Base-by-base conservation (phyloP, 1,140 invertebrate genomes). In the Chelonus insularis region DNA sequence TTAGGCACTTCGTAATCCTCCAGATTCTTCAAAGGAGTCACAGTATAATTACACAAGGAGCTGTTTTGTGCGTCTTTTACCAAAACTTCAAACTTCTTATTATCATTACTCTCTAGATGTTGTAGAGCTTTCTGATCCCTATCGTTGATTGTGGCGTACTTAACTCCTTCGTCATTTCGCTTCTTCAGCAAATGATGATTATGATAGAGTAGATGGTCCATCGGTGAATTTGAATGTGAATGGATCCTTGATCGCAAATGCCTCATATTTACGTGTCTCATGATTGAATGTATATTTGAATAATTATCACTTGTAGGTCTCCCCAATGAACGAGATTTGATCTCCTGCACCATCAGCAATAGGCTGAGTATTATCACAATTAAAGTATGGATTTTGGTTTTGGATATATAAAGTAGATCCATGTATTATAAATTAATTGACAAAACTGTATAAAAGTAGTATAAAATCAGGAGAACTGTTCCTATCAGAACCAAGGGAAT, bases 31-130 rank as follows among this genome's bases (percentile, higher is more conserved):
- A 60, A 12, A 8, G 23, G 25, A 18, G 11, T 32, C 1, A 54
- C 58, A 21, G 32, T 60, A 16, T 54, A 60, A 54, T 51, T 43
- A 36, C 58, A 60, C 1, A 32, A 8, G 3, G 58, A 39, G 11
- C 25, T 45, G 32, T 52, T 54, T 32, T 60, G 21, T 7, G 37
- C 48, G 9, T 60, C 37, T 25, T 29, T 43, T 0, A 59, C 47
- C 4, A 41, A 11, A n/a, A 36, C 32, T 11, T 41, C 36, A 16
- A 48, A 47, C 11, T 36, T 36, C 29, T 50, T 16, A 9, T 58
- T 14, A n/a, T 41, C 32, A 4, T 9, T 45, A 8, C 14, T 9
- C 1, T 9, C 8, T 12, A 34, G 23, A 57, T 43, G n/a, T n/a
- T 32, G 7, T 18, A 6, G 4, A 18, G 1, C 14, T 14, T 23